phyloP scores from a whole-genome alignment of 2,797 vertebrate species.

The Hydrocynus forskahlii region DNA sequence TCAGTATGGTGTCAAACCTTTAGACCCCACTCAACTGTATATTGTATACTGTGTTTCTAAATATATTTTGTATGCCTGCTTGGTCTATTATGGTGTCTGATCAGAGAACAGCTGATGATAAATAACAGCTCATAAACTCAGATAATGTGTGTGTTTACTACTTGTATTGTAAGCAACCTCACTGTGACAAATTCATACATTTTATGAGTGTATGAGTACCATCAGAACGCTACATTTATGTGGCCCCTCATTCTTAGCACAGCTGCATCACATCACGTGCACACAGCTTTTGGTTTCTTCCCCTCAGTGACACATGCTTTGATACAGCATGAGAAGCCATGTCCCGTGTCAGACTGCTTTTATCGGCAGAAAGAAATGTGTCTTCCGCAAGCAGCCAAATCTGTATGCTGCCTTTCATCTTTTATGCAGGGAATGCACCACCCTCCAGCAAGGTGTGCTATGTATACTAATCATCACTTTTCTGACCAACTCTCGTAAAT shows the following conservation, averaged over 20 bases:
- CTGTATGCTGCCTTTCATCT: conserved; percentile 32
- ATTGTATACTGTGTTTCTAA: too few species aligned
- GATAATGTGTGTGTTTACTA: too few species aligned
- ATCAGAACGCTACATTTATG: background rate
- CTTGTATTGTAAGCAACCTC: background rate
- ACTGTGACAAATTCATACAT: background rate
- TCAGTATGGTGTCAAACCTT: too few species aligned
- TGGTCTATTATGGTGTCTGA: too few species aligned
- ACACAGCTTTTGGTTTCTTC: background rate
- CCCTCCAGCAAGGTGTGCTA: conserved; percentile 20
- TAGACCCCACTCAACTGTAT: too few species aligned
- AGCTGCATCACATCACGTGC: background rate
- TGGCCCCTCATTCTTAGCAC: background rate
- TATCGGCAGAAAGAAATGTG: conserved; percentile 40
- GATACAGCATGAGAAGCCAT: conserved; percentile 10
- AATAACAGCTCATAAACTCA: too few species aligned
- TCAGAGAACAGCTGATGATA: too few species aligned
- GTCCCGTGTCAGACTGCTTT: conserved; percentile 40
- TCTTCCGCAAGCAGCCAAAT: conserved; percentile 56
- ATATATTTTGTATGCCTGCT: too few species aligned
- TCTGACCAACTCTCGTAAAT: conserved; percentile 43
- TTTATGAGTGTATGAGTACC: background rate
- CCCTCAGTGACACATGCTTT: conserved; percentile 17
- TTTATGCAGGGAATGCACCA: conserved; percentile 15
- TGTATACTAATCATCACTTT: conserved; percentile 33